A percentile compares a stretch with the other conserved stretches of the same genome.
Evolutionary conservation across 2,113 vertebrate species (phyloP).

Genomic region (Odobenus rosmarus): DNA sequence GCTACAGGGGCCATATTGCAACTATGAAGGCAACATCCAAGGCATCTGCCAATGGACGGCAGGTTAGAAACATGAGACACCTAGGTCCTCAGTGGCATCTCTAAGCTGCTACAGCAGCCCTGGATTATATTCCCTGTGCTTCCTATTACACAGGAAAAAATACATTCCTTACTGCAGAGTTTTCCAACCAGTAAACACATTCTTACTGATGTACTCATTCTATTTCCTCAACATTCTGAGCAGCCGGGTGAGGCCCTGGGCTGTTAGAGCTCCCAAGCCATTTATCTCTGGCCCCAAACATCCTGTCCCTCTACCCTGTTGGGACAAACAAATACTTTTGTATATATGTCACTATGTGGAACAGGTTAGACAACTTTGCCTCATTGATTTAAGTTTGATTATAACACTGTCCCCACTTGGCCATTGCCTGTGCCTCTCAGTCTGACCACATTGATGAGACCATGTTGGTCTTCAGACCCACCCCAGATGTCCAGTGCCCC

Average conservation of each 20-base stretch:
- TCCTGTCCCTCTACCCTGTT: not conserved
- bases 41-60: not conserved
- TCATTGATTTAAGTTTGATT: not conserved
- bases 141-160: slow-evolving; percentile 5
- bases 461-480: not conserved
- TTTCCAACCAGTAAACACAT: not conserved
- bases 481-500: not conserved
- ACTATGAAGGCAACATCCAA: not conserved
- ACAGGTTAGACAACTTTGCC: not conserved
- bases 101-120: not conserved
- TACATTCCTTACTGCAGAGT: not conserved
- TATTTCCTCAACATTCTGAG: not conserved
- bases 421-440: not conserved
- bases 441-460: not conserved
- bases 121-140: not conserved
- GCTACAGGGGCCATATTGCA: not conserved
- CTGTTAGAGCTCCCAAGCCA: not conserved
- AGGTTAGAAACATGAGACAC: not conserved
- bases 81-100: not conserved
- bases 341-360: not conserved
- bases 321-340: not conserved
- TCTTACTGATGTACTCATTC: not conserved
- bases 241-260: not conserved
- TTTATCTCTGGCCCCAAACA: not conserved
- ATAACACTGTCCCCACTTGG: not conserved